A percentile compares a stretch with the other conserved stretches of the same genome.
phyloP scores from a whole-genome alignment of 1,140 invertebrate species.

The Psilanteris sp. region DNA sequence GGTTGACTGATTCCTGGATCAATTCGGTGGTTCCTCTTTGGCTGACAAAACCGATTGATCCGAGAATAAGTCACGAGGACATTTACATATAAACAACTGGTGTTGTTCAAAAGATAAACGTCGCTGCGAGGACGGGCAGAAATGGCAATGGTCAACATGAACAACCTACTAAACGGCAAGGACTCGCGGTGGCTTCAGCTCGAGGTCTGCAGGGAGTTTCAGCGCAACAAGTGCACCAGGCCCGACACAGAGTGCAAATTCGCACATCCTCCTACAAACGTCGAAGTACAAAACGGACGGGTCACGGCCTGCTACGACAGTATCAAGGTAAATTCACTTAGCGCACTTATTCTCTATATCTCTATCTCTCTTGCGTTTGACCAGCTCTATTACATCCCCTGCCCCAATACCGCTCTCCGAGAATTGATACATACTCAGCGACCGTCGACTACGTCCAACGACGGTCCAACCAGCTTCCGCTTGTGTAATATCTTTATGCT shows the following conservation, averaged over 20 bases:
- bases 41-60: too few relatives aligned
- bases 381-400: constrained; percentile 39
- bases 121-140: constrained; percentile 46
- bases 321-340: constrained; percentile 93
- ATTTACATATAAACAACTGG: too few relatives aligned
- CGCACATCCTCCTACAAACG: constrained; percentile 98
- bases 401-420: constrained; percentile 27
- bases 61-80: too few relatives aligned
- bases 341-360: constrained; percentile 42
- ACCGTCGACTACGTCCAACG: constrained; percentile 35
- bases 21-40: neutral
- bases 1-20: neutral
- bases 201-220: constrained; percentile 99
- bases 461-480: constrained; percentile 45
- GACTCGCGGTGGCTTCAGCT: constrained; percentile 99
- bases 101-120: constrained; percentile 39
- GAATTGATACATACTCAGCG: constrained; percentile 31
- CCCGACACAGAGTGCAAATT: constrained; percentile 99
- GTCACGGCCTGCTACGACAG: constrained; percentile 99
- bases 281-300: constrained; percentile 99
- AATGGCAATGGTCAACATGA: constrained; percentile 98
- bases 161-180: constrained; percentile 97
- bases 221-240: constrained; percentile 99
- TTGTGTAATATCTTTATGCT: constrained; percentile 61
- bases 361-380: constrained; percentile 50